Base-by-base conservation (phyloP, 2,113 vertebrate genomes). In the Actenoides hombroni region DNA sequence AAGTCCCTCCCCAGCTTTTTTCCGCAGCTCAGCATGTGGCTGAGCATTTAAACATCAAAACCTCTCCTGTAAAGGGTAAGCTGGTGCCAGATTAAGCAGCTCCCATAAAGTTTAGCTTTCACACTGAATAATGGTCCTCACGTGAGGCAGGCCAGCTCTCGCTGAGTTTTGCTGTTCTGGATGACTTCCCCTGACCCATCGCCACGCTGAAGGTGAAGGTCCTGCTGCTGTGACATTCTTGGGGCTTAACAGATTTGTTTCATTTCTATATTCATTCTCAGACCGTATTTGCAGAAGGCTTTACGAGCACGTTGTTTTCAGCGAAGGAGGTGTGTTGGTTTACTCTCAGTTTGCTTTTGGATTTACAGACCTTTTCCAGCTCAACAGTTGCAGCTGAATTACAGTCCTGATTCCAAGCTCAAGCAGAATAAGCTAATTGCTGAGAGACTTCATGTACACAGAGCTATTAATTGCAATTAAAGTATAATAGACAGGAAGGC, bases 401-500 rank as follows among this genome's bases (percentile, higher is more conserved):
- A 61, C 31, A 70, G 37, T 69, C 33, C 79, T 10, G 0, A 67
- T 44, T 70, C 44, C 59, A 86, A 74, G 37, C 54, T 69, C 57
- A 57, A 70, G 85, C 48, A 93, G 76, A 91, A 82, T 39, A 81
- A 90, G 69, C 33, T 89, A 84, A 95, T 84, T 95, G 74, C 65
- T 84, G 19, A 77, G 81, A 91, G 57, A 57, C 33, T 78, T 73
- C 33, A 40, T 40, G 57, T 75, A 81, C 93, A 71, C 39, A 67
- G 82, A 94, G 35, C 39, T 86, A 70, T 40, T 93, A 73, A 80
- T 60, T 94, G 85, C 37, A 82, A 28, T 70, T 57, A 60, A 61
- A 40, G 21, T 53, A 49, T 37, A 76, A 53, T 6, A 65, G 44
- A 61, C 16, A 53, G 53, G 74, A 79, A 91, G 67, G n/a, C 10